A percentile compares a stretch with the other conserved stretches of the same genome.
Evolutionary conservation across 2,888 invertebrate species (phyloP).

Genomic region (Hipparchia semele): DNA sequence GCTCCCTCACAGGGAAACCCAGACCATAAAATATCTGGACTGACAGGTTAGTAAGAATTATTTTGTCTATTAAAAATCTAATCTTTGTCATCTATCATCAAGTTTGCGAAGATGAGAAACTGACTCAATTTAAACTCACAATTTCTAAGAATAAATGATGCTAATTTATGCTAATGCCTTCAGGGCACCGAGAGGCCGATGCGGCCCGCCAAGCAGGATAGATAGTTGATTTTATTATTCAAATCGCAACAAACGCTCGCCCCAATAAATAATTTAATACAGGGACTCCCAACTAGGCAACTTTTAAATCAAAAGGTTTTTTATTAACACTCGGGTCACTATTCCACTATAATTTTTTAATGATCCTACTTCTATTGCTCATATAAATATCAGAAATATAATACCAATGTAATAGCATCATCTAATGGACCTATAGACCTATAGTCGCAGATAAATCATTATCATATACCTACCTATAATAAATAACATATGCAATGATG

Average conservation of each 20-base stretch:
- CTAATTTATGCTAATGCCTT: slow-evolving; percentile 62
- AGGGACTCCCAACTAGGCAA: slow-evolving; percentile 14
- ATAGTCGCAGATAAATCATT: too few relatives aligned
- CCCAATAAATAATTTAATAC: slow-evolving; percentile 30
- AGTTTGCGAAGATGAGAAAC: slow-evolving; percentile 43
- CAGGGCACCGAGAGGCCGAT: slow-evolving; percentile 18
- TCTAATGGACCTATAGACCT: too few relatives aligned
- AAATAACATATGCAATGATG: too few relatives aligned
- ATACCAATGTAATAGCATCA: too few relatives aligned
- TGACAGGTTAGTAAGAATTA: not conserved
- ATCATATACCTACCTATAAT: too few relatives aligned
- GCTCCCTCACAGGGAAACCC: too few relatives aligned
- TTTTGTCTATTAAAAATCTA: slow-evolving; percentile 2
- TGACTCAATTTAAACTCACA: slow-evolving; percentile 71
- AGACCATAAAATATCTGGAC: too few relatives aligned
- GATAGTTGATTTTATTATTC: slow-evolving; percentile 37
- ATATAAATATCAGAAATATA: too few relatives aligned
- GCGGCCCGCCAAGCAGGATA: slow-evolving; percentile 27
- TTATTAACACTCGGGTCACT: not conserved
- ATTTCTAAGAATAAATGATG: slow-evolving; percentile 73
- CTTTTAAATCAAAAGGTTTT: slow-evolving; percentile 1
- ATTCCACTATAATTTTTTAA: too few relatives aligned
- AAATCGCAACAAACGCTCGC: slow-evolving; percentile 30
- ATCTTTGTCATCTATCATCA: slow-evolving; percentile 18
- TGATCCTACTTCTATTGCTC: too few relatives aligned